A percentile compares a stretch with the other conserved stretches of the same genome.
phyloP scores from a whole-genome alignment of 2,888 invertebrate species.

The Pteria penguin region DNA sequence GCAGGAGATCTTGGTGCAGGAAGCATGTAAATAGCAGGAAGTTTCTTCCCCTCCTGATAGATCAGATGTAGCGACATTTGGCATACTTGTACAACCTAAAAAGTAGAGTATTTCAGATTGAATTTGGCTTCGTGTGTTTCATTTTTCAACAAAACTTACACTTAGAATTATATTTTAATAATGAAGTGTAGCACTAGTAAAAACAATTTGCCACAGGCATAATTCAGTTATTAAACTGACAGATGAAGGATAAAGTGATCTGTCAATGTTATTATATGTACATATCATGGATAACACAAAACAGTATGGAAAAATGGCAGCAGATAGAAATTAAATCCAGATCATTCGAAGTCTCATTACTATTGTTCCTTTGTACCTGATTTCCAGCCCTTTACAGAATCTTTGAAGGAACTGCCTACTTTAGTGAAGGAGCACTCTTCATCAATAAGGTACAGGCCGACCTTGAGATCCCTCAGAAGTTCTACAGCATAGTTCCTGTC shows the following conservation, averaged over 20 bases:
- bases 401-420: background rate
- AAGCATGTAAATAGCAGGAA: background rate
- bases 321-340: too few relatives aligned
- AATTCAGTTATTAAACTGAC: too few relatives aligned
- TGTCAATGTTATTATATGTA: too few relatives aligned
- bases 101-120: background rate
- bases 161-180: too few relatives aligned
- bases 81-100: background rate
- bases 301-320: too few relatives aligned
- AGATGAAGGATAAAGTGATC: too few relatives aligned
- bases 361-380: background rate
- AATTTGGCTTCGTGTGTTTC: too few relatives aligned
- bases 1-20: conserved; percentile 3
- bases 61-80: background rate
- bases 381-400: background rate
- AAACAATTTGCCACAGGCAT: too few relatives aligned
- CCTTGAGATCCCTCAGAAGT: background rate
- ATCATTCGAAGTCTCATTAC: too few relatives aligned
- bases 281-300: too few relatives aligned
- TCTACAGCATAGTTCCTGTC: background rate
- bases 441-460: background rate
- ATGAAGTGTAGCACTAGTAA: too few relatives aligned
- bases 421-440: background rate
- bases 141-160: too few relatives aligned
- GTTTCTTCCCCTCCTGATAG: background rate